A percentile compares a stretch with the other conserved stretches of the same genome.
These are phyloP conservation scores for Hirundichthys speculiger DNA, from an alignment of 2,113 vertebrate species.

Conservation along the genomic window DNA sequence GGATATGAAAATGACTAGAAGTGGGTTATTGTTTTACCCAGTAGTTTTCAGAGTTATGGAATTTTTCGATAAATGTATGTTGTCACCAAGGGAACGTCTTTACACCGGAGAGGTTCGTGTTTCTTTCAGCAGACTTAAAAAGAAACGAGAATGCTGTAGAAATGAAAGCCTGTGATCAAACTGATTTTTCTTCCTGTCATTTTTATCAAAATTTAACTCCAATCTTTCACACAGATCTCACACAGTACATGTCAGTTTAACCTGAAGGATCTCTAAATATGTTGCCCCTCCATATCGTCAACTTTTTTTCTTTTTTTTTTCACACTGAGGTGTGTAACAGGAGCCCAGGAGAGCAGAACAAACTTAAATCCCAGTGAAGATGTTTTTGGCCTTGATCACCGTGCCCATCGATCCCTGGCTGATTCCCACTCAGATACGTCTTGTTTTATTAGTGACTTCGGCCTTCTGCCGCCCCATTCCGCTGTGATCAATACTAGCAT, in stretches of 20 bases:
- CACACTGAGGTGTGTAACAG: conserved; percentile 27
- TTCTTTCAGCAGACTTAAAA: no score
- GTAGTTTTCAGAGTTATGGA: no score
- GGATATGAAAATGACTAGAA: no score
- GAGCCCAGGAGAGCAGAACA: conserved; percentile 62
- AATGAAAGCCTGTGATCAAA: no score
- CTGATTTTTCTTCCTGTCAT: neutral
- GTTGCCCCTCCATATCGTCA: conserved; percentile 25
- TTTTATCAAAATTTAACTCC: neutral
- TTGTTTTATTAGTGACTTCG: conserved; percentile 99
- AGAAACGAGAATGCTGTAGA: no score
- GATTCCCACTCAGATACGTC: conserved; percentile 90
- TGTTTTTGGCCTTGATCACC: conserved; percentile 88
- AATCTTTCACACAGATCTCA: conserved; percentile 1
- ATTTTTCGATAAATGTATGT: no score
- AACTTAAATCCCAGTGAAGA: conserved; percentile 87
- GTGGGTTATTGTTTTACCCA: no score
- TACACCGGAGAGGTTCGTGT: no score
- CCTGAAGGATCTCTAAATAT: conserved; percentile 25
- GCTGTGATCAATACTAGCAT: conserved; percentile 94
- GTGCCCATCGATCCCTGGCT: conserved; percentile 81
- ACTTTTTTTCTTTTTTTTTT: conserved; percentile 25
- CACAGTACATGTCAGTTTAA: conserved; percentile 4
- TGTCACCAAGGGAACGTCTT: no score
- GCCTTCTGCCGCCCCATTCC: conserved; percentile 93